Evolutionary conservation across 2,888 invertebrate genomes (phyloP).

Genomic region (Dryadula phaetusa): DNA sequence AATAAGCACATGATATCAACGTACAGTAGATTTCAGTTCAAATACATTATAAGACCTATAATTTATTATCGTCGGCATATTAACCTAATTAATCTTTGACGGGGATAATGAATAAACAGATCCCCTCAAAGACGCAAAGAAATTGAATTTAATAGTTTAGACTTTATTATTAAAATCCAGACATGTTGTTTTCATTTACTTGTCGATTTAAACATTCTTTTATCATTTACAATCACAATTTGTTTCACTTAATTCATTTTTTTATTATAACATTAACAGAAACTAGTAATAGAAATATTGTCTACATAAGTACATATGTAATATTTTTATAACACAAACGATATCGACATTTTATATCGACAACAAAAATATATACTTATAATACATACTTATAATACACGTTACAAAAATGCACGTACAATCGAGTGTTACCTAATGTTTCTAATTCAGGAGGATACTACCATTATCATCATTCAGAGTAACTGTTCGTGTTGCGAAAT

Average conservation of each 20-base stretch:
- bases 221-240: too few relatives aligned
- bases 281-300: too few relatives aligned
- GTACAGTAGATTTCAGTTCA: constrained; percentile 18
- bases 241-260: too few relatives aligned
- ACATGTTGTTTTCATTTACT: not conserved
- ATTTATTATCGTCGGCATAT: constrained; percentile 21
- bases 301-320: too few relatives aligned
- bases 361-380: not conserved
- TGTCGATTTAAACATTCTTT: not conserved
- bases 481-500: constrained; percentile 47
- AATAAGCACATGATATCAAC: constrained; percentile 14
- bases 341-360: too few relatives aligned
- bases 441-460: constrained; percentile 51
- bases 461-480: constrained; percentile 44
- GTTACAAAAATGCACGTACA: constrained; percentile 35
- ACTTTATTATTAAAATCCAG: not conserved
- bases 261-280: too few relatives aligned
- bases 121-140: not conserved
- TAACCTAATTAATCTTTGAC: constrained; percentile 30
- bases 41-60: constrained; percentile 17
- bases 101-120: constrained; percentile 6
- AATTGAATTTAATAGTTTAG: not conserved
- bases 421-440: constrained; percentile 50
- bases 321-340: too few relatives aligned
- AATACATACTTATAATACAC: too few relatives aligned